Evolutionary conservation across 2,113 vertebrate species (phyloP), one percentile per base, ranked within the genome.

Genomic region (Sorex fumeus): DNA sequence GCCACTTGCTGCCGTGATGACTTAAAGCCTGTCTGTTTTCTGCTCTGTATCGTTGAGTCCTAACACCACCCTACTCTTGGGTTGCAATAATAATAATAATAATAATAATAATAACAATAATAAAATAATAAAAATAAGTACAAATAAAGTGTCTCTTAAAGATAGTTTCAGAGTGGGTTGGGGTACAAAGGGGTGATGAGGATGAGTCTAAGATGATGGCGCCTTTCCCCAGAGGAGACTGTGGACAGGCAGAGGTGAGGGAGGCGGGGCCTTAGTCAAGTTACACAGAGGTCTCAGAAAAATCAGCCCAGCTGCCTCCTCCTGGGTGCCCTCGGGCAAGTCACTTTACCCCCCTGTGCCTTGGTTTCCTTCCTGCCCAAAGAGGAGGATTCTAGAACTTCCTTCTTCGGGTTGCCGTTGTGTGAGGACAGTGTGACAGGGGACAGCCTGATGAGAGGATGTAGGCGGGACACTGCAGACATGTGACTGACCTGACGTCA

Each of bases 341-440:
- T 19, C 57, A 7, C 12, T 70, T 19, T 8, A 10, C 21, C 19
- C 28, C 11, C 30, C 28, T 32, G 12, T 23, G 82, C 62, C 80
- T 88, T 60, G 18, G 88, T 91, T 88, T 91, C 47, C 36, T 80
- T n/a, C 11, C 27, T 60, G 25, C 60, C 71, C 66, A 45, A 66
- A 69, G 60, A 18, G 18, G 21, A 36, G 13, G 34, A 80, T 5
- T 25, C 34, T 1, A 15, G n/a, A 2, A 32, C 11, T 62, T 64
- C 15, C 23, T 87, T 75, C 36, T 66, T 70, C 21, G 21, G 50
- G n/a, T 32, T 19, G 30, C 50, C 40, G 19, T 60, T 60, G 57
- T 60, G 57, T 10, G 47, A 50, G 47, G 47, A 50, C 40, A 40
- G 40, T 50, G 47, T 23, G 21, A 12, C 53, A 53, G 18, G 13